Conservation (phyloP, 1,140 invertebrate genomes). For the Phymastichus coffea region DNA sequence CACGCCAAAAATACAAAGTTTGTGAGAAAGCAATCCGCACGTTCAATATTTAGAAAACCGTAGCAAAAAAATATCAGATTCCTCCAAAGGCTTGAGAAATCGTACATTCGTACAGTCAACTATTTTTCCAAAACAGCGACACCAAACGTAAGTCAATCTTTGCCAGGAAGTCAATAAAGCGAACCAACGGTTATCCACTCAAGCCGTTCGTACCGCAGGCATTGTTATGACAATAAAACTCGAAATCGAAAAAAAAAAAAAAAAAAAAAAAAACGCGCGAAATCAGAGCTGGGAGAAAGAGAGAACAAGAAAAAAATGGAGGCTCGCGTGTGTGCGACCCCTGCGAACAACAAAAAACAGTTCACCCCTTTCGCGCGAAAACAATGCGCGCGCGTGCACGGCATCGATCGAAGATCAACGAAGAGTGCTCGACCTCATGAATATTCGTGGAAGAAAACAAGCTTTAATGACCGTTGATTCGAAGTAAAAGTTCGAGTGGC, state of each 20-base stretch:
- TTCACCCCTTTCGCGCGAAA: background rate
- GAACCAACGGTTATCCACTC: too few relatives aligned
- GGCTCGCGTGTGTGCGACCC: background rate
- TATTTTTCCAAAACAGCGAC: too few relatives aligned
- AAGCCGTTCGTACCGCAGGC: background rate
- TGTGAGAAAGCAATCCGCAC: too few relatives aligned
- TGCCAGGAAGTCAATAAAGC: too few relatives aligned
- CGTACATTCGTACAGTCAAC: too few relatives aligned
- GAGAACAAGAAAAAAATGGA: background rate
- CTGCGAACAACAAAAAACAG: background rate
- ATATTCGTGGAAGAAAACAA: background rate
- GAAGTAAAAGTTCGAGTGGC: background rate
- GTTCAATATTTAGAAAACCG: too few relatives aligned
- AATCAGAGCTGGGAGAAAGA: background rate
- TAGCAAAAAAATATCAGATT: too few relatives aligned
- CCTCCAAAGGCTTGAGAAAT: too few relatives aligned
- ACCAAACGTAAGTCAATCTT: too few relatives aligned
- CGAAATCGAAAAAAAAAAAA: slow-evolving; percentile 11
- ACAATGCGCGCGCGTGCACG: background rate
- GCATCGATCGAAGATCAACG: slow-evolving; percentile 2
- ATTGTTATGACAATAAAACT: background rate
- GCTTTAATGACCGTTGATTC: slow-evolving; percentile 8
- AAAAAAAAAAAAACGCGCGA: too few relatives aligned
- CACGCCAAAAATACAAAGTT: too few relatives aligned
- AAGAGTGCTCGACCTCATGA: background rate